phyloP scores from a whole-genome alignment of 2,113 vertebrate genomes.

The Macaca mulatta region DNA sequence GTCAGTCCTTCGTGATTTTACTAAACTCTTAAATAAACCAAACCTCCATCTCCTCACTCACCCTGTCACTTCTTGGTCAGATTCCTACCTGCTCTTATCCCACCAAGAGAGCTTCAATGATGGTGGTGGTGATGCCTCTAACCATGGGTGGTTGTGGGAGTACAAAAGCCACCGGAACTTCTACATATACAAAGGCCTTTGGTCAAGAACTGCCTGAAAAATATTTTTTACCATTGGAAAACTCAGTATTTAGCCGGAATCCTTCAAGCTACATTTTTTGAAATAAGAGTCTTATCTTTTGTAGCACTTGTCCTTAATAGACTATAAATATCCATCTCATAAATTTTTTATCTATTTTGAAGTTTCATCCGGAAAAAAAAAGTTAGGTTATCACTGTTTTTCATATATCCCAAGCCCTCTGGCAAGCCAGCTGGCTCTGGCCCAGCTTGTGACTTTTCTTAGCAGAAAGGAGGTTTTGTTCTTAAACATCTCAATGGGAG shows the following conservation, averaged over 20 bases:
- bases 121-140: not conserved
- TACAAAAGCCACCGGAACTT: not conserved
- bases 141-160: too few relatives aligned
- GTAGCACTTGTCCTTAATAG: conserved; percentile 8
- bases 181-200: not conserved
- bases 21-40: not conserved
- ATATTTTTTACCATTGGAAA: not conserved
- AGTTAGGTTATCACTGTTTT: conserved; percentile 33
- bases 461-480: not conserved
- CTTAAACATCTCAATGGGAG: not conserved
- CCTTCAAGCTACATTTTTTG: not conserved
- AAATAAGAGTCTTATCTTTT: not conserved
- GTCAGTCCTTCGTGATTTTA: not conserved
- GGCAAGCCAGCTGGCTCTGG: not conserved
- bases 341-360: conserved; percentile 45
- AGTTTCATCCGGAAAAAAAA: conserved; percentile 27
- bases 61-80: not conserved
- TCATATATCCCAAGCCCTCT: not conserved
- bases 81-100: not conserved
- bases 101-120: not conserved
- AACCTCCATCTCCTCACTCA: not conserved
- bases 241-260: not conserved
- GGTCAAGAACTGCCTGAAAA: not conserved
- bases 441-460: not conserved
- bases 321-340: not conserved